These are phyloP conservation scores for Triplophysa yarkandensis DNA, from an alignment of 2,797 vertebrate genomes.

Conservation along the genomic window DNA sequence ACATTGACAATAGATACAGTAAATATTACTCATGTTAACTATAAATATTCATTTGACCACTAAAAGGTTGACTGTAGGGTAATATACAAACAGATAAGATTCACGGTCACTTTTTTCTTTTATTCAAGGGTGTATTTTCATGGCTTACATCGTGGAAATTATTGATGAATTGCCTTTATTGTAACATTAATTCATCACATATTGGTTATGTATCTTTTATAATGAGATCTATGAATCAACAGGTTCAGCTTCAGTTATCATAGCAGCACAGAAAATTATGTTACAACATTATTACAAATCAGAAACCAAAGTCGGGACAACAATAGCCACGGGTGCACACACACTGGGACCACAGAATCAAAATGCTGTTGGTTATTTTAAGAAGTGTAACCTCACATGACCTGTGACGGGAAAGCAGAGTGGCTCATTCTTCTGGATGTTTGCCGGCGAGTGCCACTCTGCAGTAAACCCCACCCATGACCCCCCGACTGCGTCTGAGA, in stretches of 20 bases:
- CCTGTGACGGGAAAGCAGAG: constrained; percentile 10
- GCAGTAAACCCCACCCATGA: constrained; percentile 36
- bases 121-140: not conserved
- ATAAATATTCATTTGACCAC: not conserved
- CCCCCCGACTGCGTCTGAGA: constrained; percentile 16
- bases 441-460: constrained; percentile 22
- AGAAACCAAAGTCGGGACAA: not conserved
- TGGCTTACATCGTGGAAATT: not conserved
- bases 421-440: constrained; percentile 17
- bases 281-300: too few relatives aligned
- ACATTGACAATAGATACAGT: too few relatives aligned
- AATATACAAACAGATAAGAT: not conserved
- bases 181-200: not conserved
- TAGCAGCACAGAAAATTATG: not conserved
- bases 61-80: not conserved
- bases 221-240: not conserved
- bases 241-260: not conserved
- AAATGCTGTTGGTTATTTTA: constrained; percentile 10
- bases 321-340: not conserved
- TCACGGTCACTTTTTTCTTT: not conserved
- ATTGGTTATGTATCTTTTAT: not conserved
- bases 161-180: not conserved
- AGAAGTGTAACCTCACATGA: constrained; percentile 15
- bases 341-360: not conserved
- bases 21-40: too few relatives aligned